Evolutionary conservation across 2,888 invertebrate species (phyloP), one percentile per base, ranked within the genome.

Genomic region (Hypena proboscidalis): DNA sequence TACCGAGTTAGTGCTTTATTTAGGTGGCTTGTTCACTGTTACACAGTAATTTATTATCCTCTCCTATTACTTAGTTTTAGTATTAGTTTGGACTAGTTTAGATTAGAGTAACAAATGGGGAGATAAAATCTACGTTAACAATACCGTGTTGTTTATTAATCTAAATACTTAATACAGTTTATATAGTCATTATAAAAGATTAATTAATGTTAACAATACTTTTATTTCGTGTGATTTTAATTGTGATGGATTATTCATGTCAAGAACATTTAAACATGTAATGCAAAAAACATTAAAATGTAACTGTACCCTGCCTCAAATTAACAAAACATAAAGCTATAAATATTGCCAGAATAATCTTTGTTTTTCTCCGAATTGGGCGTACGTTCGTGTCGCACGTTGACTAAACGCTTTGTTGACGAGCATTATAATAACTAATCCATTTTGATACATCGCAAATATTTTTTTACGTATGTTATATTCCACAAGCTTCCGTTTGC

Each of bases 271-370:
- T 8, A 19, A 29, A 33, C 21, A 11, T 11, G 11, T 35, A 38
- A 31, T 25, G 34, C 26, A 38, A n/a, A 3, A 32, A 13, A 31
- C 17, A 47, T 46, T 41, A 13, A 30, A 43, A 33, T 30, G 25
- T 4, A 34, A 38, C 15, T 23, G 13, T 11, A 33, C 8, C 9
- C 31, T 11, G 25, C 20, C 26, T 49, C 39, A 62, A 53, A 53
- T 54, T 50, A 63, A 55, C 42, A 47, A 43, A 55, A 47, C 42
- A 29, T 42, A 38, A 46, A 44, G 37, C 49, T 34, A 62, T 47
- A 50, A n/a, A 39, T 39, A 29, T 45, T 59, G 44, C 33, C 44
- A 54, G 45, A 53, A 58, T 30, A 44, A 44, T 39, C 37, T 50
- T 49, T 49, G 30, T 42, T 45, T 48, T 61, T 41, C 25, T 13